A percentile compares a stretch with the other conserved stretches of the same genome.
Evolutionary conservation across 1,140 invertebrate species (phyloP).

Genomic region (Hylaeus anthracinus): DNA sequence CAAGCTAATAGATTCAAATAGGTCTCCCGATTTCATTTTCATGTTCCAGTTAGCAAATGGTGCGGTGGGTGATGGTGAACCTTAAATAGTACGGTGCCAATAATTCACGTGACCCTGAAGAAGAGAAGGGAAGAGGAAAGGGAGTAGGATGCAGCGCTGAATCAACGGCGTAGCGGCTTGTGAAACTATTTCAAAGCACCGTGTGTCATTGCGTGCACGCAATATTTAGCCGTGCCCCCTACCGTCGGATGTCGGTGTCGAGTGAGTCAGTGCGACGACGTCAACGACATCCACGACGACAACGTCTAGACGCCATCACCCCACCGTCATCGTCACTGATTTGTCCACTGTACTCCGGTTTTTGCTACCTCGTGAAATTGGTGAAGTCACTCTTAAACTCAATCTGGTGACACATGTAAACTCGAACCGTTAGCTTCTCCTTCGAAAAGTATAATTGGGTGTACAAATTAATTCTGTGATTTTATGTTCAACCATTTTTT

Average conservation of each 20-base stretch:
- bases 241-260: slow-evolving; percentile 60
- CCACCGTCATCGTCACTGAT: slow-evolving; percentile 68
- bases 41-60: background rate
- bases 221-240: slow-evolving; percentile 73
- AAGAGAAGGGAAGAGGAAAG: slow-evolving; percentile 31
- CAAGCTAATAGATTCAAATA: too few relatives aligned
- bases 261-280: slow-evolving; percentile 75
- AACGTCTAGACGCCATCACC: slow-evolving; percentile 73
- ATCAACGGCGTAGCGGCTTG: slow-evolving; percentile 57
- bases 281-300: slow-evolving; percentile 63
- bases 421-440: background rate
- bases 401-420: background rate
- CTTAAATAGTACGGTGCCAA: slow-evolving; percentile 12
- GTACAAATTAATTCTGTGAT: too few relatives aligned
- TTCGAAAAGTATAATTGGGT: too few relatives aligned
- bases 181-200: slow-evolving; percentile 71
- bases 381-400: slow-evolving; percentile 61
- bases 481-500: too few relatives aligned
- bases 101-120: slow-evolving; percentile 47
- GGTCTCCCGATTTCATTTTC: background rate
- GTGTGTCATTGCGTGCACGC: slow-evolving; percentile 74
- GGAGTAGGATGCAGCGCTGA: slow-evolving; percentile 54
- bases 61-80: background rate
- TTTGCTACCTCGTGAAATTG: slow-evolving; percentile 53
- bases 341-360: slow-evolving; percentile 58